A percentile compares a stretch with the other conserved stretches of the same genome.
phyloP scores from a whole-genome alignment of 2,113 vertebrate genomes.

The Mus pahari region DNA sequence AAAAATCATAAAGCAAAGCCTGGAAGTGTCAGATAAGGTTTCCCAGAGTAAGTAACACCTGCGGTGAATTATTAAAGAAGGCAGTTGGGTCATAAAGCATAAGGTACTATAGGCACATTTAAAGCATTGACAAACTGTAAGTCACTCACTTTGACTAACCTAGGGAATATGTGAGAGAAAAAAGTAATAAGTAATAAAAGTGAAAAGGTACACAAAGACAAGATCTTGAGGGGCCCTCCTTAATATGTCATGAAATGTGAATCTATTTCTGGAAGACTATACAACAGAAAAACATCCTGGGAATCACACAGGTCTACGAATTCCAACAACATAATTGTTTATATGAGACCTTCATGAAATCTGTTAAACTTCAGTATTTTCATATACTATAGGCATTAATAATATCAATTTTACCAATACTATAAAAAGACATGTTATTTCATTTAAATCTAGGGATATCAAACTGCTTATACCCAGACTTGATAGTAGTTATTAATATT shows the following conservation, averaged over 20 bases:
- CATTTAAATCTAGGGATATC: conserved; percentile 1
- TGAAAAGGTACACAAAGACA: conserved; percentile 18
- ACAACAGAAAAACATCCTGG: conserved; percentile 7
- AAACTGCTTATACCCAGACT: conserved; percentile 1
- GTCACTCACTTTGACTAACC: background rate
- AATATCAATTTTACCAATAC: conserved; percentile 47
- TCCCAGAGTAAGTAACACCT: conserved; percentile 22
- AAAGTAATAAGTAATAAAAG: conserved; percentile 48
- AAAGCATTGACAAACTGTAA: conserved; percentile 25
- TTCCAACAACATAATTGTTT: conserved; percentile 58
- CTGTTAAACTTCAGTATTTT: conserved; percentile 44
- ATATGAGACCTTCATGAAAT: conserved; percentile 43
- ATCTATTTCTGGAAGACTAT: conserved; percentile 44
- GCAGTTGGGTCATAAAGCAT: conserved; percentile 17
- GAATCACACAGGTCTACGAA: conserved; percentile 46
- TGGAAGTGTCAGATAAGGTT: conserved; percentile 36
- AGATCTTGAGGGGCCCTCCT: conserved; percentile 23
- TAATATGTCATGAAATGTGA: conserved; percentile 25
- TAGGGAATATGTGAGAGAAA: conserved; percentile 1
- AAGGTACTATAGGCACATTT: conserved; percentile 24
- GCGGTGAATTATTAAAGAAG: conserved; percentile 54
- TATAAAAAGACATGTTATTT: conserved; percentile 48
- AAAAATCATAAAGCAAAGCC: conserved; percentile 53
- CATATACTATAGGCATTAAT: conserved; percentile 41
- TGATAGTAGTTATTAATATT: conserved; percentile 1